Percentiles rank a stretch among this genome's conserved stretches.
These are phyloP conservation scores for Plagodis pulveraria DNA, from an alignment of 2,888 invertebrate genomes.

Conservation along the genomic window DNA sequence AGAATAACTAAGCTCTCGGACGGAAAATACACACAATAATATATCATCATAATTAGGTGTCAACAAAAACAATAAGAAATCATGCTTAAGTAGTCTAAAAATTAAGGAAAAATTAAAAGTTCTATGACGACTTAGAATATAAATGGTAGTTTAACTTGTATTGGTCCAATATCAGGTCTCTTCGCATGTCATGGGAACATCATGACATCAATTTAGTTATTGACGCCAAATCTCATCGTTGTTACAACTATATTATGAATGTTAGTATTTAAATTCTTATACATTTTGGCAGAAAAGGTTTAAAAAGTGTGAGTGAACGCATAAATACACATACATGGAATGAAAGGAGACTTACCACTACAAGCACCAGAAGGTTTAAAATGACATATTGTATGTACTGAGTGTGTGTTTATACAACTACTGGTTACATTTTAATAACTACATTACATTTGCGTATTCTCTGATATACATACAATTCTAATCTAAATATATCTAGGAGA, in stretches of 20 bases:
- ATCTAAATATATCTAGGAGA: conserved; percentile 32
- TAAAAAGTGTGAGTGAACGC: conserved; percentile 40
- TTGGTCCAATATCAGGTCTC: conserved; percentile 72
- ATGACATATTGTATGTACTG: conserved; percentile 51
- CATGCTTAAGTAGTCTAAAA: too few relatives aligned
- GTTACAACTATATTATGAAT: conserved; percentile 14
- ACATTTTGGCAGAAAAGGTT: conserved; percentile 16
- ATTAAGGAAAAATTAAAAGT: neutral
- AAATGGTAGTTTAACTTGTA: conserved; percentile 35
- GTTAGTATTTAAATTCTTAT: conserved; percentile 39
- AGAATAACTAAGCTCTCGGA: conserved; percentile 48
- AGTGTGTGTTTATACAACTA: conserved; percentile 51
- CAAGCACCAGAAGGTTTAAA: conserved; percentile 79
- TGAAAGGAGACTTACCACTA: conserved; percentile 78
- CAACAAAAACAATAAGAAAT: neutral
- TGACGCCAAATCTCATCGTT: conserved; percentile 13
- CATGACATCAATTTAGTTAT: conserved; percentile 46
- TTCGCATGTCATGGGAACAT: conserved; percentile 61
- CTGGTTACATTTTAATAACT: conserved; percentile 43
- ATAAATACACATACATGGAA: conserved; percentile 73
- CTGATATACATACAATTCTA: conserved; percentile 41
- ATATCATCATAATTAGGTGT: too few relatives aligned
- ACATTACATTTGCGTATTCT: conserved; percentile 40
- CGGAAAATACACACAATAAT: conserved; percentile 52
- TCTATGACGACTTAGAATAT: conserved; percentile 4